A percentile compares a stretch with the other conserved stretches of the same genome.
These are phyloP conservation scores for Mycalesis mineus DNA, from an alignment of 2,888 invertebrate species.

Conservation along the genomic window DNA sequence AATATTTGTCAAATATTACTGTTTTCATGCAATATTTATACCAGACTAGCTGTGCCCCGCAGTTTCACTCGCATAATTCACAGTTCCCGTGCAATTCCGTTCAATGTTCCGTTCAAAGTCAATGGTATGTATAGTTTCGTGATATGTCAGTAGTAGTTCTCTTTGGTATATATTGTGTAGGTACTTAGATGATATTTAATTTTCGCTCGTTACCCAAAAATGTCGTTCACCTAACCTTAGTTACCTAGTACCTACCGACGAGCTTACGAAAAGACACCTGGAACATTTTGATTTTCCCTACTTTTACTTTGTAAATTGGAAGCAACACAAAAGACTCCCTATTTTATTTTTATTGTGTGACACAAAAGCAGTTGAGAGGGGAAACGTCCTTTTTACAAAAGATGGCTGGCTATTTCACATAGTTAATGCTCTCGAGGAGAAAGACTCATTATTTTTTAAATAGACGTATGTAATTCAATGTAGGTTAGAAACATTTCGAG, in stretches of 20 bases:
- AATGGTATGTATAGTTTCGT: too few species aligned
- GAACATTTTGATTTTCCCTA: not conserved
- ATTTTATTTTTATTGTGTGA: slow-evolving; percentile 15
- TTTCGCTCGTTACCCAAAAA: not conserved
- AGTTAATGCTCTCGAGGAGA: slow-evolving; percentile 2
- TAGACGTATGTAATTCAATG: not conserved
- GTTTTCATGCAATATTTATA: too few species aligned
- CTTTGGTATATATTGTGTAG: too few species aligned
- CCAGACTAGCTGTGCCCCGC: too few species aligned
- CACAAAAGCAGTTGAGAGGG: slow-evolving; percentile 14
- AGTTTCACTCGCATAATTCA: too few species aligned
- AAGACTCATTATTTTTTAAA: not conserved
- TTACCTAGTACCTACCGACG: not conserved
- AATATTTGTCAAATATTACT: too few species aligned
- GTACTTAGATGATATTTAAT: not conserved
- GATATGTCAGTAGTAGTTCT: too few species aligned
- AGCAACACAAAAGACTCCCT: slow-evolving; percentile 13
- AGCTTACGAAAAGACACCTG: not conserved
- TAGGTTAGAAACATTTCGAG: too few species aligned
- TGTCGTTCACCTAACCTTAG: not conserved
- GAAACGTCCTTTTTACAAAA: slow-evolving; percentile 5
- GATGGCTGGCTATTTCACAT: slow-evolving; percentile 7
- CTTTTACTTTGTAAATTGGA: not conserved
- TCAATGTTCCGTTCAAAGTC: too few species aligned
- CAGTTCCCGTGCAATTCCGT: too few species aligned